phyloP scores from a whole-genome alignment of 35 echinoderm and acorn worm species.

The Acanthaster planci region DNA sequence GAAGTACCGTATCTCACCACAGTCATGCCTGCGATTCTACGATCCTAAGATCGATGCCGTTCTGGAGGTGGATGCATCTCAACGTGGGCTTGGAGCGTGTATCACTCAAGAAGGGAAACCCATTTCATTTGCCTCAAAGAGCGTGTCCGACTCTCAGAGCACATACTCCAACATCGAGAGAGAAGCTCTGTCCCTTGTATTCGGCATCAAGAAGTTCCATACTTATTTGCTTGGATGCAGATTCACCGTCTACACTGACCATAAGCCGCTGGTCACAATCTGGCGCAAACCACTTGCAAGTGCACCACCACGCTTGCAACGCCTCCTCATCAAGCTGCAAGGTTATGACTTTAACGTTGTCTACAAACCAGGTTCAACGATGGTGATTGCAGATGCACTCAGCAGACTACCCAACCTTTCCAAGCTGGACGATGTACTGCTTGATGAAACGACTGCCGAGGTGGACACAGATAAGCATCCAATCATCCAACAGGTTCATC shows the following conservation, averaged over 20 bases:
- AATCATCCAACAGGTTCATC: background rate
- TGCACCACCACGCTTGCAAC: conserved; percentile 45
- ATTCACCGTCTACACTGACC: conserved; percentile 39
- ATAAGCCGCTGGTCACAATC: conserved; percentile 64
- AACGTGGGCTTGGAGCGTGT: conserved; percentile 62
- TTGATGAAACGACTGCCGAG: background rate
- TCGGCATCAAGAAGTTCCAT: conserved; percentile 43
- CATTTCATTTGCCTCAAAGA: conserved; percentile 54
- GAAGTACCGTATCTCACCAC: conserved; percentile 33
- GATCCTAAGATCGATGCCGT: conserved; percentile 36
- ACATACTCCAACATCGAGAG: conserved; percentile 34
- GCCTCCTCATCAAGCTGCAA: conserved; percentile 57
- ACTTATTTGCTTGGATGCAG: conserved; percentile 44
- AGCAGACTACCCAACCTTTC: conserved; percentile 16
- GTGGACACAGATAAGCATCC: background rate
- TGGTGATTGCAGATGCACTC: conserved; percentile 56
- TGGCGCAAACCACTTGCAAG: conserved; percentile 30
- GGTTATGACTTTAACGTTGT: conserved; percentile 43
- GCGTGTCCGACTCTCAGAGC: conserved; percentile 31
- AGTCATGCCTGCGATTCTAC: conserved; percentile 52
- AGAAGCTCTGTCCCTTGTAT: conserved; percentile 50
- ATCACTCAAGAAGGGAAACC: conserved; percentile 57
- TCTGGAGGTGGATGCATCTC: conserved; percentile 59
- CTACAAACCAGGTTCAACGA: conserved; percentile 52
- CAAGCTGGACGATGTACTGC: background rate